These are phyloP conservation scores for Halictus ligatus DNA, from an alignment of 2,888 invertebrate species.

Conservation along the genomic window DNA sequence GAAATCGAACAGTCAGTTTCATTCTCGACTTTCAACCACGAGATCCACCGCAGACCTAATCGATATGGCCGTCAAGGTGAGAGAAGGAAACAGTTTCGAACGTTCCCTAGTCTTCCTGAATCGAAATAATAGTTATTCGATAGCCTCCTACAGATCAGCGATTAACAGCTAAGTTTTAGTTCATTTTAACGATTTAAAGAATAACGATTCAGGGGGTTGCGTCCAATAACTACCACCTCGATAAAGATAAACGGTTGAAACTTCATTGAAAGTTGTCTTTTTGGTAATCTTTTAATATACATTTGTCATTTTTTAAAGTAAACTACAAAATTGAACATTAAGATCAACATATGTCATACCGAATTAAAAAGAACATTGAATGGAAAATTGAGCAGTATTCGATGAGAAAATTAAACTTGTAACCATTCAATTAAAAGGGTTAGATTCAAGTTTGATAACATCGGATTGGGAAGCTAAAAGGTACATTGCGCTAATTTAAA, in stretches of 20 bases:
- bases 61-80: conserved; percentile 70
- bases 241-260: too few species aligned
- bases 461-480: background rate
- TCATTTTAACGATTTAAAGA: too few species aligned
- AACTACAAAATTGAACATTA: too few species aligned
- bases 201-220: too few species aligned
- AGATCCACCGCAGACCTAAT: conserved; percentile 25
- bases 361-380: background rate
- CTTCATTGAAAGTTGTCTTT: too few species aligned
- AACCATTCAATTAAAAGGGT: too few species aligned
- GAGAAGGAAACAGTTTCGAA: conserved; percentile 3
- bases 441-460: background rate
- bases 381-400: background rate
- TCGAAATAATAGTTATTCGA: background rate
- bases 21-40: conserved; percentile 55
- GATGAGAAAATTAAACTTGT: background rate
- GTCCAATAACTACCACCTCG: too few species aligned
- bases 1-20: conserved; percentile 75
- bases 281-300: too few species aligned
- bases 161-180: too few species aligned
- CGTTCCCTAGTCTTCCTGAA: background rate
- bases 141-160: background rate
- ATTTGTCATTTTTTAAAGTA: too few species aligned
- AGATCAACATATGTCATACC: too few species aligned
- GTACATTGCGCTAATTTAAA: background rate